phyloP scores from a whole-genome alignment of 1,140 invertebrate genomes.

The Diachasmimorpha longicaudata region DNA sequence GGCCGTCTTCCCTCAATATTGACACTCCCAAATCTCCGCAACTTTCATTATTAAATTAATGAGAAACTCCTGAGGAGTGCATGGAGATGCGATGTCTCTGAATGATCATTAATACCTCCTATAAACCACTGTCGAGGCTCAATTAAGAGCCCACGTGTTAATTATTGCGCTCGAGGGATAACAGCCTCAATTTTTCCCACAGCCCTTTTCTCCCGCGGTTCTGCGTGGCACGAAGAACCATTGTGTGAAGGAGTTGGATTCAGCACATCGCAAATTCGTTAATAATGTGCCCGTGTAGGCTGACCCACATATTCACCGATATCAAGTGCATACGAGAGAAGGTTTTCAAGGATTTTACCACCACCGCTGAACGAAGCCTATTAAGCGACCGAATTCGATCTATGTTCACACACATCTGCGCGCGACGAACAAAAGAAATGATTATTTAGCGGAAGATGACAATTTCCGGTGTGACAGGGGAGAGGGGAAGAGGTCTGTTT shows the following conservation, averaged over 20 bases:
- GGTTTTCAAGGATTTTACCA: not conserved
- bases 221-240: conserved; percentile 3
- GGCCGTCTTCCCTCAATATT: too few relatives aligned
- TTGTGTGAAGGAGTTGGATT: conserved; percentile 11
- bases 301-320: conserved; percentile 19
- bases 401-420: not conserved
- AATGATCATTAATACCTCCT: not conserved
- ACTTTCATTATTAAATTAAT: not conserved
- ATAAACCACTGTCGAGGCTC: not conserved
- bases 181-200: not conserved
- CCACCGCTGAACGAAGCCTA: not conserved
- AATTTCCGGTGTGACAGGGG: not conserved
- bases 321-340: conserved; percentile 10
- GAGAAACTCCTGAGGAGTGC: not conserved
- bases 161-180: not conserved
- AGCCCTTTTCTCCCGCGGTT: not conserved
- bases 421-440: not conserved
- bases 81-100: not conserved
- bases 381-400: not conserved
- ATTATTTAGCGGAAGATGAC: not conserved
- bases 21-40: not conserved
- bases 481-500: too few relatives aligned
- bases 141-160: conserved; percentile 7
- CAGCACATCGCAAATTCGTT: conserved; percentile 17
- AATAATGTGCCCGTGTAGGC: conserved; percentile 7